A percentile compares a stretch with the other conserved stretches of the same genome.
phyloP scores from a whole-genome alignment of 92 coral and sea anemone genomes.

The Phymanthus crucifer region DNA sequence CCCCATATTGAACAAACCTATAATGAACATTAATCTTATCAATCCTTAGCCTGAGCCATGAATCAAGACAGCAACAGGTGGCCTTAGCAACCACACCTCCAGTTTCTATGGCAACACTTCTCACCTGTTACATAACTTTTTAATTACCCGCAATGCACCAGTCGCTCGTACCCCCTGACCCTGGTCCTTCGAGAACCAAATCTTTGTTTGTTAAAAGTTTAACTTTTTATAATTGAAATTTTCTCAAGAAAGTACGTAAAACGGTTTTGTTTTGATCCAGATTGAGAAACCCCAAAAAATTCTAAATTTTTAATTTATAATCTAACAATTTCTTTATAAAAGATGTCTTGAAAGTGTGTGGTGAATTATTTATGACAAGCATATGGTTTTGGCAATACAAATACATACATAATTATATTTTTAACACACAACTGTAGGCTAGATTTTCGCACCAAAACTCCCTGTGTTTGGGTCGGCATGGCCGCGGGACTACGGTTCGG shows the following conservation, averaged over 20 bases:
- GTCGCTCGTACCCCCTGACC: slow-evolving; percentile 7
- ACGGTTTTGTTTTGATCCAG: neutral
- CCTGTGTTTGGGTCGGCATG: slow-evolving; percentile 25
- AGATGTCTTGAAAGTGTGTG: neutral
- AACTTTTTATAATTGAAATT: neutral
- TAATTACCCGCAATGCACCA: slow-evolving; percentile 56
- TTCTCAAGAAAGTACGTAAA: neutral
- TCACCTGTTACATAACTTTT: slow-evolving; percentile 35
- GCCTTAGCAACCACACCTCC: neutral
- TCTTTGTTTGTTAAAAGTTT: neutral
- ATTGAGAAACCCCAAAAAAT: neutral
- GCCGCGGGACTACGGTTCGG: slow-evolving; percentile 11
- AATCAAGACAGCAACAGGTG: neutral
- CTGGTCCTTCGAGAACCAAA: neutral
- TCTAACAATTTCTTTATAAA: neutral
- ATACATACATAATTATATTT: neutral
- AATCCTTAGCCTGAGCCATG: no score
- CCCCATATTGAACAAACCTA: no score
- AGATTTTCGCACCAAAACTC: neutral
- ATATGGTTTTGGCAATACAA: neutral
- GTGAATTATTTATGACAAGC: neutral
- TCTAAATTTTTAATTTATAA: neutral
- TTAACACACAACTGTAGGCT: neutral
- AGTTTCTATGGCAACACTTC: slow-evolving; percentile 8
- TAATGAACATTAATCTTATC: no score